Evolutionary conservation across 1,140 invertebrate species (phyloP), one percentile per base, ranked within the genome.

Genomic region (Drosophila pseudoobscura): DNA sequence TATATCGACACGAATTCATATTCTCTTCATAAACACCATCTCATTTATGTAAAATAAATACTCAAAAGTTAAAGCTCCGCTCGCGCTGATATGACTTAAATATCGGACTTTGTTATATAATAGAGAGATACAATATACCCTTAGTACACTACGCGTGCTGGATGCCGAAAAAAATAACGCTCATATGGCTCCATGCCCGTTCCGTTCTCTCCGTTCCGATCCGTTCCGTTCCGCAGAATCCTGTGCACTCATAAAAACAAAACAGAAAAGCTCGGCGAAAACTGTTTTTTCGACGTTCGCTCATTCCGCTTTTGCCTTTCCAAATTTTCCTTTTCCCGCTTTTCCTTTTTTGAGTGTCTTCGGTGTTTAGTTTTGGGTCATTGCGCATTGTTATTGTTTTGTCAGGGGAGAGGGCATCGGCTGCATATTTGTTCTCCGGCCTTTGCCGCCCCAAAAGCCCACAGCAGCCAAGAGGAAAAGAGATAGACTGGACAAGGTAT

Each of bases 351-450:
- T 31, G 24, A 43, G 55, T 58, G 56, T 76, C 74, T 69, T 63
- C 62, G 61, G 71, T 87, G 83, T 87, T 87, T 88, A 88, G 83
- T 87, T 87, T 87, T 88, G 83, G 83, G 83, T 88, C 83, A 87
- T 87, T 87, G 83, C 83, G 61, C 83, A 76, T 73, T 83, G 83
- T 82, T 87, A 87, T 87, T 87, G 83, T 87, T 87, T 88, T 69
- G 65, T 62, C 60, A 68, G 64, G 31, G 63, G 22, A 63, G 49
- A 51, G 50, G 74, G 68, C 61, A 64, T 78, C 43, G 55, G 56
- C 66, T 82, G 82, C 82, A 87, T 88, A 76, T 87, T 88, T 88
- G 77, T 69, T 75, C 70, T 65, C 45, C 70, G 66, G 77, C 64
- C 60, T 53, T 41, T 51, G 22, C 53, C 31, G 43, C 26, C 50